Evolutionary conservation across 2,113 vertebrate genomes (phyloP).

Genomic region (Serinus canaria): DNA sequence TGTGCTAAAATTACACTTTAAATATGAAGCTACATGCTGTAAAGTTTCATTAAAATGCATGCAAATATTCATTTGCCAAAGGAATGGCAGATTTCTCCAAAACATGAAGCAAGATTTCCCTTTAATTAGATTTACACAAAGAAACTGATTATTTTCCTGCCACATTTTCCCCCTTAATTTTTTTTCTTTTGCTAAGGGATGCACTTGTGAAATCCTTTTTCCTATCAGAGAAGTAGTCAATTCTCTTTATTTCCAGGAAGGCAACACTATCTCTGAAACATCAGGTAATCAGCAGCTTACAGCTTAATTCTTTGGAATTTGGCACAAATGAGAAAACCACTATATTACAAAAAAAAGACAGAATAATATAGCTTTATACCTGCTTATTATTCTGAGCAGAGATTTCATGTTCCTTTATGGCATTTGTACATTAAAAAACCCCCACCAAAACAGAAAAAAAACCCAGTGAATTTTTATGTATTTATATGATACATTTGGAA

Average conservation of each 20-base stretch:
- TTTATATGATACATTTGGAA: constrained; percentile 20
- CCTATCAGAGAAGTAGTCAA: background rate
- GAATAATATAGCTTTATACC: background rate
- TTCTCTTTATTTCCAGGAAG: background rate
- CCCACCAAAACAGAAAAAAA: background rate
- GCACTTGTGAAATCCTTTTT: background rate
- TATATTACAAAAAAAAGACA: background rate
- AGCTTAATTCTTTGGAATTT: background rate
- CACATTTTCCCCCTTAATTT: background rate
- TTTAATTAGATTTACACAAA: background rate
- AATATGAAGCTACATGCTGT: background rate
- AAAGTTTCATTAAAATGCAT: constrained; percentile 2
- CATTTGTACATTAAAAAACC: background rate
- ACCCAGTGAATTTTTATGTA: background rate
- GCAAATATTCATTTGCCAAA: background rate
- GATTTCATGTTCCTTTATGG: background rate
- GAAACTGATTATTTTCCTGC: background rate
- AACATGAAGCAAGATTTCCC: background rate
- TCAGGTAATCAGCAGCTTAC: background rate
- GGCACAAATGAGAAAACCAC: background rate
- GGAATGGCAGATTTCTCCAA: background rate
- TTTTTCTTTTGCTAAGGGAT: background rate
- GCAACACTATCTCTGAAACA: background rate
- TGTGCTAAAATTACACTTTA: background rate
- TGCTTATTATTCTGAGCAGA: background rate